Percentiles rank a stretch among this genome's conserved stretches.
These are phyloP conservation scores for Ptilodon capucinus DNA, from an alignment of 2,888 invertebrate species.

Conservation along the genomic window DNA sequence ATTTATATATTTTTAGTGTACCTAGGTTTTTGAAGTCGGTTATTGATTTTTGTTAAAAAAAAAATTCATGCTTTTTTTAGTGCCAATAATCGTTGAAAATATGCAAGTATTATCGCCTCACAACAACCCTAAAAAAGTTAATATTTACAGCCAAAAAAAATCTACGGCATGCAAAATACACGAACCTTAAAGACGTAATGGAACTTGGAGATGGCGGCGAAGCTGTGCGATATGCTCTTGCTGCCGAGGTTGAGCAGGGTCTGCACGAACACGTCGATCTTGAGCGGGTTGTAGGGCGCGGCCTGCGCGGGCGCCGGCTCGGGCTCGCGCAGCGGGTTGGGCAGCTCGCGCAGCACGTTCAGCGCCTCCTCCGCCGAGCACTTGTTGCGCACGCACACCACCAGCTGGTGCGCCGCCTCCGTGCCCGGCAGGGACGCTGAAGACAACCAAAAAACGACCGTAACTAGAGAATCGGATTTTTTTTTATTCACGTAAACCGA, in stretches of 20 bases:
- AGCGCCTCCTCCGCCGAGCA: slow-evolving; percentile 95
- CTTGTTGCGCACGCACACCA: slow-evolving; percentile 93
- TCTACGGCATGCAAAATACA: slow-evolving; percentile 4
- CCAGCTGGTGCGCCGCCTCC: slow-evolving; percentile 92
- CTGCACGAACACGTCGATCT: slow-evolving; percentile 98
- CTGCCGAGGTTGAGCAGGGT: slow-evolving; percentile 96
- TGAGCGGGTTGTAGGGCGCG: slow-evolving; percentile 92
- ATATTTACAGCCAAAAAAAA: neutral
- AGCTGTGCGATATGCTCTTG: slow-evolving; percentile 99
- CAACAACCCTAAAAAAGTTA: no score
- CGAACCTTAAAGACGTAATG: slow-evolving; percentile 93
- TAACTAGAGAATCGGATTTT: no score
- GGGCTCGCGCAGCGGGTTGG: slow-evolving; percentile 90
- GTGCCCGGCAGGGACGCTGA: slow-evolving; percentile 90
- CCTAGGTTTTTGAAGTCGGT: no score
- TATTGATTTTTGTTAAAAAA: no score
- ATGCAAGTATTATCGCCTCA: neutral
- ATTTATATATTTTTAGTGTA: no score
- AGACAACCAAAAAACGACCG: no score
- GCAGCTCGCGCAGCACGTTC: slow-evolving; percentile 92
- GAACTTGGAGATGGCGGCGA: slow-evolving; percentile 99
- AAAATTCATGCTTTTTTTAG: no score
- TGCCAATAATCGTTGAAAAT: no score
- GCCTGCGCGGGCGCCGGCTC: slow-evolving; percentile 84
- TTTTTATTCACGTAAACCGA: no score